Conservation (phyloP, 1,140 invertebrate species). For the Danaus melanippus region DNA sequence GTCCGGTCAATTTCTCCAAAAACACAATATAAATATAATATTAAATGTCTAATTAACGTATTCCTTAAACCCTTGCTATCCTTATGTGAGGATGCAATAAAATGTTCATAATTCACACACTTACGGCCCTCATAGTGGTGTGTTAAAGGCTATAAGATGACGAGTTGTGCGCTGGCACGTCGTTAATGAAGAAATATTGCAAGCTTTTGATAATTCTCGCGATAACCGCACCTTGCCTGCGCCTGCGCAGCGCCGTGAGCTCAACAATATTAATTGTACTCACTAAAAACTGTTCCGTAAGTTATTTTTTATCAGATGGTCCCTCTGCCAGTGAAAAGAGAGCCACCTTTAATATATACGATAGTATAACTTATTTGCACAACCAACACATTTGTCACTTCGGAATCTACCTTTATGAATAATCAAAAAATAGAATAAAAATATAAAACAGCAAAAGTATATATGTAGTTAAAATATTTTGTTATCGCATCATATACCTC, state of each 20-base stretch:
- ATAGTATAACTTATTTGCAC: too few species aligned
- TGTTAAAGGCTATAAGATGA: slow-evolving; percentile 32
- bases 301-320: slow-evolving; percentile 35
- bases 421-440: too few species aligned
- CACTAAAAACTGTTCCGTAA: slow-evolving; percentile 29
- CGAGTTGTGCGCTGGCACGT: slow-evolving; percentile 39
- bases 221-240: slow-evolving; percentile 40
- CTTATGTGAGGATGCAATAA: slow-evolving; percentile 25
- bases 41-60: slow-evolving; percentile 18
- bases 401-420: too few species aligned
- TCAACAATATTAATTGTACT: slow-evolving; percentile 52
- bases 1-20: neutral
- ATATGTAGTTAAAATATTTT: too few species aligned
- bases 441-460: too few species aligned
- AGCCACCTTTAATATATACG: neutral
- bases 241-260: slow-evolving; percentile 29
- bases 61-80: slow-evolving; percentile 2
- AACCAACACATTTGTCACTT: too few species aligned
- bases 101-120: slow-evolving; percentile 31
- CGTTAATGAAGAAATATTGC: slow-evolving; percentile 71
- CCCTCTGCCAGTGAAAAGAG: neutral
- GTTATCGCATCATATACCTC: too few species aligned
- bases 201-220: slow-evolving; percentile 47
- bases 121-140: slow-evolving; percentile 20
- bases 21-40: slow-evolving; percentile 8